Percentiles rank a stretch among this genome's conserved stretches.
Conservation (phyloP, 2,113 vertebrate species). For the Scophthalmus maximus region DNA sequence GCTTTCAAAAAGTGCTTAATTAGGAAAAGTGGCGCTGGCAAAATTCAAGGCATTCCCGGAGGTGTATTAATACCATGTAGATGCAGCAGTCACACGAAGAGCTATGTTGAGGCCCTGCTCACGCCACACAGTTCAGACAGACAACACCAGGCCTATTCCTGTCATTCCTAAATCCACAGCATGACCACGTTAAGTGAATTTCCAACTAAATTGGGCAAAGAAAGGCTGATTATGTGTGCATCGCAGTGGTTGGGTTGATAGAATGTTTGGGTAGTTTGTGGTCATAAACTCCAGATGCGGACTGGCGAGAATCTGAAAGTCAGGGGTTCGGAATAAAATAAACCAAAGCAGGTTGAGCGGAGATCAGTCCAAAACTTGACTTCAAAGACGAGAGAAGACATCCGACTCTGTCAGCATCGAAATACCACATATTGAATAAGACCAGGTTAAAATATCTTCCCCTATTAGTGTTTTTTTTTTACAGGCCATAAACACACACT, state of each 20-base stretch:
- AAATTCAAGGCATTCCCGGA: constrained; percentile 24
- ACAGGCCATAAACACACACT: not conserved
- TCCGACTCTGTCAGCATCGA: not conserved
- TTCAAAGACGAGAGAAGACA: not conserved
- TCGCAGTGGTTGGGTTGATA: not conserved
- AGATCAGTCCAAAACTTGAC: not conserved
- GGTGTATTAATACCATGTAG: constrained; percentile 24
- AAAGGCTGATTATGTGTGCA: no score
- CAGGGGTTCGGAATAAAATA: no score
- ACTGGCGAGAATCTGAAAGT: not conserved
- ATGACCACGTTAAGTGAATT: constrained; percentile 32
- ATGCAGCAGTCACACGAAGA: not conserved
- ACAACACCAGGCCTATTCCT: not conserved
- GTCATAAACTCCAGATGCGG: constrained; percentile 46
- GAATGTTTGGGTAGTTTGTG: constrained; percentile 8
- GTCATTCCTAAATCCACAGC: constrained; percentile 21
- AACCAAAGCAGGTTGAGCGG: no score
- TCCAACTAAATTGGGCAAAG: constrained; percentile 20
- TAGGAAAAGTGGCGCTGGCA: constrained; percentile 14
- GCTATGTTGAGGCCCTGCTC: not conserved
- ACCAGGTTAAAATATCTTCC: not conserved
- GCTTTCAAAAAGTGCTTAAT: constrained; percentile 30
- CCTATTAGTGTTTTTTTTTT: constrained; percentile 1
- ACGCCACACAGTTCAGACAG: constrained; percentile 1
- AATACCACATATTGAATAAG: not conserved